These are phyloP conservation scores for Palloptera scutellata DNA, from an alignment of 2,888 invertebrate genomes.

Conservation along the genomic window DNA sequence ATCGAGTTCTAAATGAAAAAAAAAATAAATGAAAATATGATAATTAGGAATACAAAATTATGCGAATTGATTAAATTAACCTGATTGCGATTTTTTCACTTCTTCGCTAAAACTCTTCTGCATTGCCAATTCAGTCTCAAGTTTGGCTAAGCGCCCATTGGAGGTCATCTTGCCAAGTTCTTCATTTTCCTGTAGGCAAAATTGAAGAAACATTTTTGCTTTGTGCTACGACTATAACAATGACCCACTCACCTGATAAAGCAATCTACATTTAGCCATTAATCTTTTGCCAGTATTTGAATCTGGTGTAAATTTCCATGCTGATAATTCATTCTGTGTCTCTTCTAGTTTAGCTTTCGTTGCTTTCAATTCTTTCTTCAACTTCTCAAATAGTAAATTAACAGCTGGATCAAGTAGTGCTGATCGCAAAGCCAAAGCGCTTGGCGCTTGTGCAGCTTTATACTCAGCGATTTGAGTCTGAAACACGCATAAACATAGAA, in stretches of 20 bases:
- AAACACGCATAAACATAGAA: background rate
- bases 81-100: slow-evolving; percentile 95
- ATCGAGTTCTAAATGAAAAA: slow-evolving; percentile 77
- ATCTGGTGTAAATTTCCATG: slow-evolving; percentile 99
- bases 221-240: background rate
- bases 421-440: slow-evolving; percentile 77
- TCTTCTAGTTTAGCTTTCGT: slow-evolving; percentile 93
- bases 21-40: background rate
- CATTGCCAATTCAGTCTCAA: slow-evolving; percentile 93
- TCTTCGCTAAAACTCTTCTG: slow-evolving; percentile 96
- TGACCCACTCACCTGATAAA: slow-evolving; percentile 73
- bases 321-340: slow-evolving; percentile 95
- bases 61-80: slow-evolving; percentile 64
- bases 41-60: slow-evolving; percentile 9
- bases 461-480: slow-evolving; percentile 94
- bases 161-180: slow-evolving; percentile 96
- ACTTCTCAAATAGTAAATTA: slow-evolving; percentile 88
- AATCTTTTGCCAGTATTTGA: slow-evolving; percentile 97
- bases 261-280: slow-evolving; percentile 94
- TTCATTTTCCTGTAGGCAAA: slow-evolving; percentile 78
- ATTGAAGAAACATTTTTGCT: background rate
- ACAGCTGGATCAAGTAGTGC: slow-evolving; percentile 94
- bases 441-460: slow-evolving; percentile 87
- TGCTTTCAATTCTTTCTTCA: slow-evolving; percentile 88
- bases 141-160: slow-evolving; percentile 91